phyloP scores from a whole-genome alignment of 2,797 vertebrate genomes.

The Hirundo rustica region DNA sequence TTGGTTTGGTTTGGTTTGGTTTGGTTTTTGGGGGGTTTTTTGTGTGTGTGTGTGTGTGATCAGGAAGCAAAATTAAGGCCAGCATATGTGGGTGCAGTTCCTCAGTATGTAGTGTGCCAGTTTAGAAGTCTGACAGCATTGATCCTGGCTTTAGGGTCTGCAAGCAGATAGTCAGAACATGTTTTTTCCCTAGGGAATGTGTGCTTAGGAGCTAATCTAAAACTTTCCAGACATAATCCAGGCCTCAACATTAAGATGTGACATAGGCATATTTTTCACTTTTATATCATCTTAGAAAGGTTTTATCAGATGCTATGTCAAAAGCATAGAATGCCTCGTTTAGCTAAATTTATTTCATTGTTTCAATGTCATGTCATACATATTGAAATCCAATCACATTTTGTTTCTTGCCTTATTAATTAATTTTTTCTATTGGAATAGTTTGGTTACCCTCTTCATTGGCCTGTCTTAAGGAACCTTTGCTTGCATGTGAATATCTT shows the following conservation, averaged over 20 bases:
- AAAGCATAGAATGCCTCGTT: slow-evolving; percentile 4
- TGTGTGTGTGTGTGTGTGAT: not conserved
- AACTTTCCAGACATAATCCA: slow-evolving; percentile 12
- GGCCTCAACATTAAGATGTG: not conserved
- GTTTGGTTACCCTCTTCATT: slow-evolving; percentile 45
- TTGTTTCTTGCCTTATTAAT: slow-evolving; percentile 59
- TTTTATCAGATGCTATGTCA: slow-evolving; percentile 42
- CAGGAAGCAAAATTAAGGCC: not conserved
- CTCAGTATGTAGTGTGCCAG: not conserved
- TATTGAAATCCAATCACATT: slow-evolving; percentile 57
- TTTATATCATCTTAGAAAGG: slow-evolving; percentile 21
- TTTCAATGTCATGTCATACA: slow-evolving; percentile 11
- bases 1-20: too few species aligned
- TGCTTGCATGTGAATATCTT: slow-evolving; percentile 71
- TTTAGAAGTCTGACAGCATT: not conserved
- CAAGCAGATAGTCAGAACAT: not conserved
- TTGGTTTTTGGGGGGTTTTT: too few species aligned
- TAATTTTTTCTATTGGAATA: slow-evolving; percentile 50
- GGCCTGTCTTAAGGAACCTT: slow-evolving; percentile 41
- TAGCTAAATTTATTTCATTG: slow-evolving; percentile 47
- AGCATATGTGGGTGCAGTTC: not conserved
- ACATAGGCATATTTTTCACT: not conserved
- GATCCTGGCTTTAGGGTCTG: not conserved
- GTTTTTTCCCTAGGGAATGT: not conserved
- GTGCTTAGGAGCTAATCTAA: slow-evolving; percentile 25